Evolutionary conservation across 2,797 vertebrate species (phyloP).

Genomic region (Macrochelys suwanniensis): DNA sequence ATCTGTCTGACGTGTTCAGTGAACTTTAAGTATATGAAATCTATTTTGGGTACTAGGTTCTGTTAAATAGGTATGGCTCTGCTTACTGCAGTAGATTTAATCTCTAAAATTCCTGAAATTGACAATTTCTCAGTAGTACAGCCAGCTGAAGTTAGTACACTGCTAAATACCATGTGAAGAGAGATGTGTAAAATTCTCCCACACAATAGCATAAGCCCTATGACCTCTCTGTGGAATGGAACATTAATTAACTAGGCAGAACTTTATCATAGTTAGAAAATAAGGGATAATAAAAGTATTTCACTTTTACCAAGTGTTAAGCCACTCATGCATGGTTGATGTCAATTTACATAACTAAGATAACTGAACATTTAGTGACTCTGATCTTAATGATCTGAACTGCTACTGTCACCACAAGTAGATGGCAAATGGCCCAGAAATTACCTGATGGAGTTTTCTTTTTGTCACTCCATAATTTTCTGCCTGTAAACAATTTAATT

Average conservation of each 20-base stretch:
- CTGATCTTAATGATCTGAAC: conserved; percentile 6
- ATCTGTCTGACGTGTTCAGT: background rate
- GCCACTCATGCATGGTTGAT: background rate
- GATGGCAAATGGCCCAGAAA: background rate
- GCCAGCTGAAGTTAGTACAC: background rate
- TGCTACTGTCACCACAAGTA: background rate
- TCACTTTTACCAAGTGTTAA: conserved; percentile 6
- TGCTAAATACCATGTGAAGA: background rate
- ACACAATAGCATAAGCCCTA: background rate
- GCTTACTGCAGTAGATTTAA: background rate
- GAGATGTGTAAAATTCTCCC: background rate
- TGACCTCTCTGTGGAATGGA: background rate
- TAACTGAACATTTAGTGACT: background rate
- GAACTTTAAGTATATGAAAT: background rate
- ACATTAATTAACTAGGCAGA: background rate
- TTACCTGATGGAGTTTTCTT: background rate
- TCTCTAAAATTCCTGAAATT: background rate
- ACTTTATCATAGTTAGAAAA: background rate
- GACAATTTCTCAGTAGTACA: background rate
- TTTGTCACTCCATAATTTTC: background rate
- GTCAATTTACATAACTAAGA: background rate
- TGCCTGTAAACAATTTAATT: background rate
- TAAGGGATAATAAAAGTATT: background rate
- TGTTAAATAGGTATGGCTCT: background rate
- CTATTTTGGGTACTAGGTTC: background rate